Base-by-base conservation (phyloP, 2,888 invertebrate species). In the Osedax fenrisi region DNA sequence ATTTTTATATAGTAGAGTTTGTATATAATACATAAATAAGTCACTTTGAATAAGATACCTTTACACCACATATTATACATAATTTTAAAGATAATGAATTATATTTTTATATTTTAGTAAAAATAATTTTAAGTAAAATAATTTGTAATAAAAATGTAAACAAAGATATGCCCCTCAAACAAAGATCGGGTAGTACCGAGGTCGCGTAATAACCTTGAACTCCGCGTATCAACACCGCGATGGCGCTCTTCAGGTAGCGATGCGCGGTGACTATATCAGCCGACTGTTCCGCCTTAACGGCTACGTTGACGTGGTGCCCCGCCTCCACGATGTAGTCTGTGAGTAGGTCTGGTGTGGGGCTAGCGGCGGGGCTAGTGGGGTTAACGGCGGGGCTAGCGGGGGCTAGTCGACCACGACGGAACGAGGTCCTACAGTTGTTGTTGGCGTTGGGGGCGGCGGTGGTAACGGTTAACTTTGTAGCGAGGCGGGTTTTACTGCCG, bases 151-250 rank as follows among this genome's bases (percentile, higher is more conserved):
- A n/a, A n/a, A n/a, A n/a, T n/a, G n/a, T n/a, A n/a, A n/a, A n/a
- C n/a, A n/a, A n/a, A n/a, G n/a, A n/a, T n/a, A n/a, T n/a, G n/a
- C n/a, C n/a, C n/a, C n/a, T n/a, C n/a, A n/a, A n/a, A n/a, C n/a
- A n/a, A n/a, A n/a, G n/a, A n/a, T n/a, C n/a, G n/a, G n/a, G n/a
- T n/a, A n/a, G n/a, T n/a, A n/a, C n/a, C n/a, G n/a, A n/a, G n/a
- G n/a, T n/a, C n/a, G n/a, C n/a, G n/a, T n/a, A 41, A 5, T 41
- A 17, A 41, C 41, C 41, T 41, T 41, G 41, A 41, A 41, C 41
- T 17, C 41, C 41, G 10, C 41, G 5, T 17, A 41, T 10, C 41
- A 41, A 17, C 17, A 41, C 41, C 82, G 0, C 84, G 83, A 68
- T 59, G 17, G 41, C 41, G 41, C 10, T 41, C 10, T 17, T 5